Conservation (phyloP, 2,113 vertebrate species). For the Hippolais icterina region DNA sequence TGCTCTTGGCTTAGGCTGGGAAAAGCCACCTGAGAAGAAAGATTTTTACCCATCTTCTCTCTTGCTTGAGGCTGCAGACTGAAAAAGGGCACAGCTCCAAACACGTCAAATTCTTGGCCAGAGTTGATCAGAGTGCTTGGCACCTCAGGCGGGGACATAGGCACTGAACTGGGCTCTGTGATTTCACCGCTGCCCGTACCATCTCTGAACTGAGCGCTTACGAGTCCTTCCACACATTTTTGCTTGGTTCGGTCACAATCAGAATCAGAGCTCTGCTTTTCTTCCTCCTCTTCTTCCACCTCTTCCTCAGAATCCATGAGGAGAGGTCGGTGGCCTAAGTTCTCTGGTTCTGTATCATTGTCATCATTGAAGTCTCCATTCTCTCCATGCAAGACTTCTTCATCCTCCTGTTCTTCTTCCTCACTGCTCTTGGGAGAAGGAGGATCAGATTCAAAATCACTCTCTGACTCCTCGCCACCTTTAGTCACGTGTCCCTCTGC, state of each 20-base stretch:
- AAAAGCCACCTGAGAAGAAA: conserved; percentile 68
- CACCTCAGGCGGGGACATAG: not conserved
- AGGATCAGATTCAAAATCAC: conserved; percentile 96
- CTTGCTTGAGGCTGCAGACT: conserved; percentile 48
- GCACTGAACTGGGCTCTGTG: not conserved
- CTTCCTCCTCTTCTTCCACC: conserved; percentile 84
- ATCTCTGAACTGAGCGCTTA: not conserved
- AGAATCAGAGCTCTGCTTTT: conserved; percentile 90
- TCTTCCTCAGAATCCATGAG: conserved; percentile 98
- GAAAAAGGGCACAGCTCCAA: conserved; percentile 88
- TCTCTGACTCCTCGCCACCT: conserved; percentile 85
- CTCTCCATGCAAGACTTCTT: conserved; percentile 87
- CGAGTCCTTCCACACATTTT: conserved; percentile 38
- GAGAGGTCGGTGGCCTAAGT: conserved; percentile 89
- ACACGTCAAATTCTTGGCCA: conserved; percentile 80
- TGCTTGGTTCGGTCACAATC: conserved; percentile 78
- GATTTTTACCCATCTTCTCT: conserved; percentile 45
- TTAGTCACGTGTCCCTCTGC: conserved; percentile 47
- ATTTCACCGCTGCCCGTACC: not conserved
- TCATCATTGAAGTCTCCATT: conserved; percentile 83
- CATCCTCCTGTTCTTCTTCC: conserved; percentile 88
- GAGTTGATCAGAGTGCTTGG: not conserved
- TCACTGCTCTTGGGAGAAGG: conserved; percentile 96
- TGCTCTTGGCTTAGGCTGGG: conserved; percentile 56
- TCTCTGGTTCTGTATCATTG: conserved; percentile 87